Conservation (phyloP, 1,140 invertebrate genomes). For the Aphidius gifuensis region DNA sequence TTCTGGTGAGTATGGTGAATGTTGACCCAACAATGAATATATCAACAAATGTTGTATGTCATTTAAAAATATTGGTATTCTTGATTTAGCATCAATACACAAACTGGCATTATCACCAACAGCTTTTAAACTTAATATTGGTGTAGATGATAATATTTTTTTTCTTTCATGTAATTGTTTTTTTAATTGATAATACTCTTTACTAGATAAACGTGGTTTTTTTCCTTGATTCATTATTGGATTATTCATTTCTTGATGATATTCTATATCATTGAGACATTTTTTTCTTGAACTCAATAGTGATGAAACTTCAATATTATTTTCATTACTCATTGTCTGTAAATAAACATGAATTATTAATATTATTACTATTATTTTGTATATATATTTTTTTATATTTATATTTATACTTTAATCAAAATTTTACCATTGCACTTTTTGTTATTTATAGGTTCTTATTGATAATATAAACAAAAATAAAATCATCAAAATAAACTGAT, state of each 20-base stretch:
- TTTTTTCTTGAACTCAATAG: constrained; percentile 26
- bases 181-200: constrained; percentile 58
- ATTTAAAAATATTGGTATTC: constrained; percentile 74
- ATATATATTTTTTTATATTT: no score
- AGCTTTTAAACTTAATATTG: constrained; percentile 60
- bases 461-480: no score
- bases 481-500: no score
- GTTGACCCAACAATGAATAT: constrained; percentile 69
- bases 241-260: constrained; percentile 13
- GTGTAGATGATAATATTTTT: constrained; percentile 53
- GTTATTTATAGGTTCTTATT: no score
- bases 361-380: no score
- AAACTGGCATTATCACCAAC: constrained; percentile 63
- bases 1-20: constrained; percentile 64
- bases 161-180: constrained; percentile 58
- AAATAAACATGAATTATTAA: not conserved
- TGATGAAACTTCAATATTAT: constrained; percentile 6
- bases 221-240: constrained; percentile 23
- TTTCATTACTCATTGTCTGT: not conserved
- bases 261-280: constrained; percentile 18
- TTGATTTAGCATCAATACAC: constrained; percentile 48
- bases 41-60: constrained; percentile 82
- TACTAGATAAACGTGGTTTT: constrained; percentile 48
- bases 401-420: no score
- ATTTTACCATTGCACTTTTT: no score